Conservation (phyloP, 1,140 invertebrate species). For the Cotesia chilonis region DNA sequence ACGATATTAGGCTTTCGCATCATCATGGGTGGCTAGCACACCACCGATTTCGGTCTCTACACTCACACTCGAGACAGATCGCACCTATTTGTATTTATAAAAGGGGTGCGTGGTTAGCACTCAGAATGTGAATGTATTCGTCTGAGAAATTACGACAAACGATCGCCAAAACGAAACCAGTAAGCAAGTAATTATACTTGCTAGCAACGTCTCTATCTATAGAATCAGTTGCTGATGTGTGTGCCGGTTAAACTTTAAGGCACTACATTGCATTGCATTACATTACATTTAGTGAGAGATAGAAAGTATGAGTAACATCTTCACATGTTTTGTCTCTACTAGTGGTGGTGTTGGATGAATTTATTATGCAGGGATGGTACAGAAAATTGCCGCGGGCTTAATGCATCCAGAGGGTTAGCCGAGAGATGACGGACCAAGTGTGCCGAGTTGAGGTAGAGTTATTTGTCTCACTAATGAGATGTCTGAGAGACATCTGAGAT, state of each 20-base stretch:
- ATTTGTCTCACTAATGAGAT: constrained; percentile 68
- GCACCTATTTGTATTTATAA: background rate
- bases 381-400: too few species aligned
- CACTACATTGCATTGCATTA: too few species aligned
- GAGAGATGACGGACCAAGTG: constrained; percentile 11
- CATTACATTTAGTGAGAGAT: too few species aligned
- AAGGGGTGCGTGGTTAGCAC: background rate
- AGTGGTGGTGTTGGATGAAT: too few species aligned
- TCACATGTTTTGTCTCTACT: too few species aligned
- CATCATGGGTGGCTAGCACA: background rate
- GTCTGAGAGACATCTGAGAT: constrained; percentile 52
- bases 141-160: background rate
- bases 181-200: background rate
- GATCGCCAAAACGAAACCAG: constrained; percentile 1
- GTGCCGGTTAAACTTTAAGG: background rate
- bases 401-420: too few species aligned
- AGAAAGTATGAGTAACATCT: too few species aligned
- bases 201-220: constrained; percentile 22
- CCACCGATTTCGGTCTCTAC: background rate
- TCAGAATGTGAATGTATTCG: background rate
- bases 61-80: background rate
- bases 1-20: constrained; percentile 39
- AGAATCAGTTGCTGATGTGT: constrained; percentile 1
- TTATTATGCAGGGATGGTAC: too few species aligned
- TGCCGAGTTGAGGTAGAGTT: constrained; percentile 60